phyloP scores from a whole-genome alignment of 2,113 vertebrate genomes.

The Phodopus roborovskii region DNA sequence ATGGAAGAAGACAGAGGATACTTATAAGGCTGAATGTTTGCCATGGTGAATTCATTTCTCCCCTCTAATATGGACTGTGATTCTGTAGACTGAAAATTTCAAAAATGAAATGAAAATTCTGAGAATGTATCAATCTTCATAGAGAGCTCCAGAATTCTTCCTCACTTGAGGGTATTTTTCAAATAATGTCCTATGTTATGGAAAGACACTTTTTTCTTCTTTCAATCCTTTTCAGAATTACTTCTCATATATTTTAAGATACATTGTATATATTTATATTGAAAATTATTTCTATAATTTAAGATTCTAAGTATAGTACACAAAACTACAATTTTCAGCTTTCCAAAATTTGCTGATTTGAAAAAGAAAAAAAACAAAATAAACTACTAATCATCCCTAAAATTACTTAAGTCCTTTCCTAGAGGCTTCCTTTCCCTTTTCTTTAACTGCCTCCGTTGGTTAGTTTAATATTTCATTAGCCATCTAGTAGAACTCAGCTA shows the following conservation, averaged over 20 bases:
- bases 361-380: neutral
- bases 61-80: neutral
- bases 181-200: neutral
- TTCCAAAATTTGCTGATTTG: neutral
- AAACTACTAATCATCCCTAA: neutral
- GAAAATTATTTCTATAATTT: neutral
- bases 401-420: neutral
- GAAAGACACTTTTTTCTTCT: neutral
- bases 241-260: neutral
- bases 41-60: neutral
- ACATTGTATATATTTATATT: neutral
- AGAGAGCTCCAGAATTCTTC: neutral
- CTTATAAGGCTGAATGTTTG: neutral
- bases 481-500: neutral
- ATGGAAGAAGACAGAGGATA: neutral
- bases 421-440: neutral
- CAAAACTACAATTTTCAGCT: neutral
- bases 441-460: neutral
- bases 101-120: neutral
- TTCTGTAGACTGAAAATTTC: neutral
- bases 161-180: constrained; percentile 8
- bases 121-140: neutral
- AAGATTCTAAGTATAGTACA: neutral
- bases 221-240: neutral
- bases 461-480: neutral